Evolutionary conservation across 2,888 invertebrate genomes (phyloP), one percentile per base, ranked within the genome.

Genomic region (Morinoia aosen): DNA sequence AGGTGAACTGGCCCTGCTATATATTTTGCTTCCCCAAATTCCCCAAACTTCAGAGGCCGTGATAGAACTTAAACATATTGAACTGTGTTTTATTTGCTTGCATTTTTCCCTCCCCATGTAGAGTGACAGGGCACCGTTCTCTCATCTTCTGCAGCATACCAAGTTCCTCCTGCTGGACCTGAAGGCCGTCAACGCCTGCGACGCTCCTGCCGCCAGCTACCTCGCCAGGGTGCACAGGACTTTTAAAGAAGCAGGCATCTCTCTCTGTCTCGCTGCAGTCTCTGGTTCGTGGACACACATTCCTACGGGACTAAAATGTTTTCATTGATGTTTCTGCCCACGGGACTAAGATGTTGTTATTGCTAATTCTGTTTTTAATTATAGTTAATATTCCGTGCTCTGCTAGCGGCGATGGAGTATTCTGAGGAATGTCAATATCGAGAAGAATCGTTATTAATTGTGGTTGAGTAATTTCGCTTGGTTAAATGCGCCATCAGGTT

Each of bases 161-260:
- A 95, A 96, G 12, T 97, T 96, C 96, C 95, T 97, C 90, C 98
- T 98, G 57, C 97, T 98, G 96, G 98, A 98, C 97, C 98, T 98
- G 97, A 98, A 98, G 12, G 98, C 98, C 93, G 97, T 98, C 94
- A 98, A 98, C 95, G 98, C 98, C 96, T 97, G 98, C 12, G 98
- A 98, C 97, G 91, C 95, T 39, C 94, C 95, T 8, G 96, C 95
- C 25, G 94, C 94, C 91, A 94, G 40, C 19, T 33, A 91, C 58
- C 95, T 96, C 76, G 61, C 58, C 11, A 95, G 95, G 76, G 58
- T 96, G 33, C 95, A 95, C 95, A 93, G 91, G 19, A 95, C 95
- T 0, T 95, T 95, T 16, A 25, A 95, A 25, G 94, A 58, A 16
- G 56, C 33, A 4, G 95, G 88, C 14, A 94, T 96, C 95, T 94